Percentiles rank a stretch among this genome's conserved stretches.
phyloP scores from a whole-genome alignment of 2,113 vertebrate species.

The Mormoops blainvillei region DNA sequence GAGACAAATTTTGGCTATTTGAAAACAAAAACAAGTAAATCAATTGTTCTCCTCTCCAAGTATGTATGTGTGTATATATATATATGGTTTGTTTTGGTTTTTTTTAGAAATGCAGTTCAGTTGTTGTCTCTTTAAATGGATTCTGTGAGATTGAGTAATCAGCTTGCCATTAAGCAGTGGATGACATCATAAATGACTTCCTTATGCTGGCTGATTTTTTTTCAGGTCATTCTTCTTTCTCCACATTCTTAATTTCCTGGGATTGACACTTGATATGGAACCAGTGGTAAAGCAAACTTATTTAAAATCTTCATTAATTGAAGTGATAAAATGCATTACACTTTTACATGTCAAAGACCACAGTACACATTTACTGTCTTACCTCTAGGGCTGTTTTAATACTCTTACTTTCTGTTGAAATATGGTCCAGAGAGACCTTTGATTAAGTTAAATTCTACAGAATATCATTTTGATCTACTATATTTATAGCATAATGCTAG shows the following conservation, averaged over 20 bases:
- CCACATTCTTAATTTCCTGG: neutral
- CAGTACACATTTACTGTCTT: neutral
- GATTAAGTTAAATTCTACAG: neutral
- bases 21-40: neutral
- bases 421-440: neutral
- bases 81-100: no score
- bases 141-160: neutral
- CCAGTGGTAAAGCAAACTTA: neutral
- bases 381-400: neutral
- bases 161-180: neutral
- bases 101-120: neutral
- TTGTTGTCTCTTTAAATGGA: neutral
- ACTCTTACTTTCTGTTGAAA: neutral
- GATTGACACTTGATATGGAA: neutral
- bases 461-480: neutral
- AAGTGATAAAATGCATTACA: neutral
- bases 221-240: neutral
- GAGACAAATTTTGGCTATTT: neutral
- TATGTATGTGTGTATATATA: no score
- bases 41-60: neutral
- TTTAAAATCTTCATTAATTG: neutral
- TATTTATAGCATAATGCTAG: neutral
- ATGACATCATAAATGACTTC: neutral
- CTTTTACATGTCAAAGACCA: neutral
- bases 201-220: neutral